These are phyloP conservation scores for Rhabdomys pumilio DNA, from an alignment of 2,797 vertebrate species.

Conservation along the genomic window DNA sequence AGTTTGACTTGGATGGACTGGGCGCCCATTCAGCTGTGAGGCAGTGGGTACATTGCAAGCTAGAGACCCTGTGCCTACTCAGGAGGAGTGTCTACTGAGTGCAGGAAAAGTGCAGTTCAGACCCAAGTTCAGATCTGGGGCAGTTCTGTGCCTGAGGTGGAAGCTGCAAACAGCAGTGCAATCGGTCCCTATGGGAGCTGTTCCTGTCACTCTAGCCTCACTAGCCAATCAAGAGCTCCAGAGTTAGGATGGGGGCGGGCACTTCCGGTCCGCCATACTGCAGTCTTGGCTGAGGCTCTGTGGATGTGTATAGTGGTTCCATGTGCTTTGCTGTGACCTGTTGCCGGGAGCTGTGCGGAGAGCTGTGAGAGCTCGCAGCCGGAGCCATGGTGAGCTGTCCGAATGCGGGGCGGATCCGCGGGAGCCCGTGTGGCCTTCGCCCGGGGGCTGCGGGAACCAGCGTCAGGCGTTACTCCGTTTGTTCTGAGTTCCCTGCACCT, in stretches of 20 bases:
- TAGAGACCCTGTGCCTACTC: background rate
- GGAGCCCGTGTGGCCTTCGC: background rate
- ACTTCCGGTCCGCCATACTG: background rate
- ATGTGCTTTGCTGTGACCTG: background rate
- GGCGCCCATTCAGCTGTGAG: background rate
- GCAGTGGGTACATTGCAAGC: background rate
- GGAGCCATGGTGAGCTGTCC: background rate
- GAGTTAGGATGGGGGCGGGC: background rate
- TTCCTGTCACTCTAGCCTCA: background rate
- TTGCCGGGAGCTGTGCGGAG: background rate
- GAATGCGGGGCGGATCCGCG: background rate
- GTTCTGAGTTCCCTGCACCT: background rate
- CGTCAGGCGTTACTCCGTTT: background rate
- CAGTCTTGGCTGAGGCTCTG: background rate
- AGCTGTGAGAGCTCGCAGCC: background rate
- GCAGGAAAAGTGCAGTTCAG: background rate
- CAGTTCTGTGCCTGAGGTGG: background rate
- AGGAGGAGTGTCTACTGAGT: background rate
- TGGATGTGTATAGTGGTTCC: background rate
- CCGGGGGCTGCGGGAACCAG: background rate
- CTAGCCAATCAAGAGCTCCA: background rate
- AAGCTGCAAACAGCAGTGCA: background rate
- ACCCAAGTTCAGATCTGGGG: background rate
- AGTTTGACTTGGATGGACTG: background rate
- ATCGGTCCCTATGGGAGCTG: background rate